A percentile compares a stretch with the other conserved stretches of the same genome.
Conservation (phyloP, 2,888 invertebrate genomes). For the Ctenicera cuprea region DNA sequence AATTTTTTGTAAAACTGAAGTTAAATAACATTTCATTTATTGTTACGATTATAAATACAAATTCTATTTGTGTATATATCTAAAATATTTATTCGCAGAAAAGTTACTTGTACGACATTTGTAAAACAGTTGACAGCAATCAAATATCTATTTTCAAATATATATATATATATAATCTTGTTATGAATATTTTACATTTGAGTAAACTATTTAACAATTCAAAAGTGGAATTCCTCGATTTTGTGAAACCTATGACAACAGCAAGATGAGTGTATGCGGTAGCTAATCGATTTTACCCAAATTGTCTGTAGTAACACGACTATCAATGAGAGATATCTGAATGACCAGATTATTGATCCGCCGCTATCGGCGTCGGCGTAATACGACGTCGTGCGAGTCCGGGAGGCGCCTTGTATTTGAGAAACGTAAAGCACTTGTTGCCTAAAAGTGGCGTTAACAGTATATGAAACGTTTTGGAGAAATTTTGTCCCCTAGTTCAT, state of each 20-base stretch:
- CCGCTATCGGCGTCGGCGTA: slow-evolving; percentile 56
- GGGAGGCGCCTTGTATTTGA: slow-evolving; percentile 53
- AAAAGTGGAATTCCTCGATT: background rate
- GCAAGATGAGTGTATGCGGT: slow-evolving; percentile 18
- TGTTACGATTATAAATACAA: too few species aligned
- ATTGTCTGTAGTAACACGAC: slow-evolving; percentile 39
- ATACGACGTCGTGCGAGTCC: slow-evolving; percentile 59
- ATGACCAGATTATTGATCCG: slow-evolving; percentile 63
- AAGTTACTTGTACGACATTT: too few species aligned
- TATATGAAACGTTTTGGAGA: background rate
- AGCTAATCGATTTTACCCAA: slow-evolving; percentile 21
- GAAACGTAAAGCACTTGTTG: slow-evolving; percentile 60
- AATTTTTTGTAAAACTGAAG: too few species aligned
- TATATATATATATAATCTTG: too few species aligned
- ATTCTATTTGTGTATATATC: too few species aligned
- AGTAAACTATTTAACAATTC: too few species aligned
- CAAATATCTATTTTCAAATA: too few species aligned
- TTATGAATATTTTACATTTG: too few species aligned
- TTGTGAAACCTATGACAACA: slow-evolving; percentile 8
- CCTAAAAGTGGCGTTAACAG: slow-evolving; percentile 35
- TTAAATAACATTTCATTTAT: too few species aligned
- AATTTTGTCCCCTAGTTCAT: background rate
- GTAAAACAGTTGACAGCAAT: too few species aligned
- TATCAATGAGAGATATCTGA: slow-evolving; percentile 51
- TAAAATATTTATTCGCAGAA: too few species aligned